Percentiles rank a stretch among this genome's conserved stretches.
Conservation (phyloP, 1,140 invertebrate genomes). For the Bombus soroeensis region DNA sequence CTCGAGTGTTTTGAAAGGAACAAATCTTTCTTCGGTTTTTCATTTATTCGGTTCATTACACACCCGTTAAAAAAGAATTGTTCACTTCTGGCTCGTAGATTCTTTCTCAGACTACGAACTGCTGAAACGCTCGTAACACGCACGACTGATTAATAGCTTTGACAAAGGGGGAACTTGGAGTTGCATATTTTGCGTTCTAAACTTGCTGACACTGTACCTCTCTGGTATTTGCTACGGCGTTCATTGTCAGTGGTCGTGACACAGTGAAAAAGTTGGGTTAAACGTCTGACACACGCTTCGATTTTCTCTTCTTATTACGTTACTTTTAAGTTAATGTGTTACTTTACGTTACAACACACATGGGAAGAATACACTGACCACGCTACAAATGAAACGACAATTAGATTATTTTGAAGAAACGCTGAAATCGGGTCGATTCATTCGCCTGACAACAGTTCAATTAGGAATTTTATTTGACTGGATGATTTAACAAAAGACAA, state of each 20-base stretch:
- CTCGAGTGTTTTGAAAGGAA: no score
- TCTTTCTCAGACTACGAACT: neutral
- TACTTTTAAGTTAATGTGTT: neutral
- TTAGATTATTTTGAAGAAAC: no score
- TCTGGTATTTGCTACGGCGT: neutral
- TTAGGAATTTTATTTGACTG: neutral
- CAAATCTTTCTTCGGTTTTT: neutral
- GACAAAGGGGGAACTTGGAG: neutral
- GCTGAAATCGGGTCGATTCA: no score
- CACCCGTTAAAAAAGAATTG: neutral
- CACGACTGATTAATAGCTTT: neutral
- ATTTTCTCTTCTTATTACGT: neutral
- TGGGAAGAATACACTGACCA: no score
- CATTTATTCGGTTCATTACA: neutral
- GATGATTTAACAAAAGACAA: neutral
- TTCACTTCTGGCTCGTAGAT: neutral
- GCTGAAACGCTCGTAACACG: neutral
- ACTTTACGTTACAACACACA: no score
- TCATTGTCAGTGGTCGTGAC: neutral
- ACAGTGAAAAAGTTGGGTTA: neutral
- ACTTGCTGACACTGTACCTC: neutral
- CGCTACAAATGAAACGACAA: no score
- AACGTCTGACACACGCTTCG: neutral
- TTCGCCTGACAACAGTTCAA: neutral
- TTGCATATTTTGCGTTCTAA: neutral